These are phyloP conservation scores for Julus scandinavius DNA, from an alignment of 2,888 invertebrate genomes.

Conservation along the genomic window DNA sequence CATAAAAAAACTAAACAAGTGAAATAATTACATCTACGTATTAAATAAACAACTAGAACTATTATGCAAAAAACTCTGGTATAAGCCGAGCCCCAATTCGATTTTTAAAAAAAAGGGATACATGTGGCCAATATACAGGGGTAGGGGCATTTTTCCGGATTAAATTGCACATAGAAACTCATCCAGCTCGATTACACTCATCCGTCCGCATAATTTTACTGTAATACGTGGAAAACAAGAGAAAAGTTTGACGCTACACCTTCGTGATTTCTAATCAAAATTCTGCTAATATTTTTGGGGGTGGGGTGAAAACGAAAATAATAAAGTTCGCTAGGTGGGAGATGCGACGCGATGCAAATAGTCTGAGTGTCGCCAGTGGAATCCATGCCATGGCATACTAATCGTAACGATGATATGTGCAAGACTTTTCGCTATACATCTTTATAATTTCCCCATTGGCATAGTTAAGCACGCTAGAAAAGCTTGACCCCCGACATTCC, in stretches of 20 bases:
- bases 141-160: no score
- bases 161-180: no score
- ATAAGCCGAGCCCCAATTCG: not conserved
- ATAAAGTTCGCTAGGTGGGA: not conserved
- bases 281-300: not conserved
- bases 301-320: not conserved
- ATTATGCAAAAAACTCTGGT: not conserved
- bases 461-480: not conserved
- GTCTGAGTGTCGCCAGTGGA: conserved; percentile 6
- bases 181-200: not conserved
- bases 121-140: no score
- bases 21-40: no score
- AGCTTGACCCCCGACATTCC: not conserved
- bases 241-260: not conserved
- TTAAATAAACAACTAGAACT: not conserved
- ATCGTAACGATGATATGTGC: not conserved
- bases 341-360: not conserved
- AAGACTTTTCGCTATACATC: not conserved
- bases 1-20: no score
- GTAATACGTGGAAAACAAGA: not conserved
- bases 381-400: conserved; percentile 26
- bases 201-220: not conserved
- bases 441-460: not conserved
- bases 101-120: no score
- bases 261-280: conserved; percentile 10